Evolutionary conservation across 2,797 vertebrate species (phyloP), one percentile per base, ranked within the genome.

Genomic region (Alectoris magna): DNA sequence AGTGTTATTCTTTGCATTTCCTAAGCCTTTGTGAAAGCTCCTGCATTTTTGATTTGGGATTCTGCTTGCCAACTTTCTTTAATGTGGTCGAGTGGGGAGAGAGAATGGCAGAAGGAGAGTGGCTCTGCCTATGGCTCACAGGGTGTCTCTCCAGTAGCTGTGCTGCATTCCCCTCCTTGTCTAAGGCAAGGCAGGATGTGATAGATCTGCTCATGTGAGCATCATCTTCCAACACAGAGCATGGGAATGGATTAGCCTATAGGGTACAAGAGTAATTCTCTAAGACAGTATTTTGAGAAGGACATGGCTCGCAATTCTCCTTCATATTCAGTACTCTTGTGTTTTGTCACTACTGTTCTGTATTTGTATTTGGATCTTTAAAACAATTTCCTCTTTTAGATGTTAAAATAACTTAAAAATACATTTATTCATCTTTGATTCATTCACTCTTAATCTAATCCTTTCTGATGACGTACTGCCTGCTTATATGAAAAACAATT

Each of bases 201-300:
- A 95, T 95, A 87, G 94, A 95, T 95, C 85, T 93, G 91, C 86
- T 93, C 91, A 91, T 95, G 94, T 86, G 77, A 82, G 80, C 75
- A 92, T 96, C 91, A 76, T 94, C 71, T 86, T 93, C 95, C 60
- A 67, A 2, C 82, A 67, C 60, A 68, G 89, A 90, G 77, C 60
- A 90, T 62, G 71, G 82, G 87, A 86, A 94, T 86, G 87, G 89
- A 88, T 92, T 94, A 94, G 89, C 92, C 94, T 84, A 90, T 93
- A 92, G 91, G 79, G 56, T 89, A 46, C 74, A 41, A 78, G 84
- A 81, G 66, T 79, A 0, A 0, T 84, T 95, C 79, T 92, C 22
- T 53, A 55, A 88, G 71, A 78, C 46, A 70, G 78, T 89, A 16
- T 85, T 95, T 93, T 92, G 88, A 90, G 81, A 82, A 89, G 84